Conservation (phyloP, 2,113 vertebrate genomes). For the Parus major region DNA sequence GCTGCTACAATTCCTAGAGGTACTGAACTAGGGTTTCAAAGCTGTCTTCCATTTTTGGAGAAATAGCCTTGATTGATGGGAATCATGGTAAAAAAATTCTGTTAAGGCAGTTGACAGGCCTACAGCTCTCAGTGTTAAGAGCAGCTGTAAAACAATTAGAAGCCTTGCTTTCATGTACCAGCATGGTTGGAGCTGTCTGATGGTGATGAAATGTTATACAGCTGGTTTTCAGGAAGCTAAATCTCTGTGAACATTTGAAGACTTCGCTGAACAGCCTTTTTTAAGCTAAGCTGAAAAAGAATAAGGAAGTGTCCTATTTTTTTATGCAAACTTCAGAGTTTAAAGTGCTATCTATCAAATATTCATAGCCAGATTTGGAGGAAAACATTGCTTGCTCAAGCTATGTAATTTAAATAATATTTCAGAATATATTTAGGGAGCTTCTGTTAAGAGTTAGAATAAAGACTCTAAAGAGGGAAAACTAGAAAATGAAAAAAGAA, state of each 20-base stretch:
- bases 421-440: conserved; percentile 41
- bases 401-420: conserved; percentile 15
- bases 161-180: neutral
- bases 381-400: neutral
- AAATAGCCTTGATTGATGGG: neutral
- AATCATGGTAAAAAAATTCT: neutral
- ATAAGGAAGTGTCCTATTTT: neutral
- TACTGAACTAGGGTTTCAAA: neutral
- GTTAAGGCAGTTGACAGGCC: neutral
- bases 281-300: conserved; percentile 9
- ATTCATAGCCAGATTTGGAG: conserved; percentile 47
- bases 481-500: neutral
- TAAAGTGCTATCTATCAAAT: conserved; percentile 39
- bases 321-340: conserved; percentile 6
- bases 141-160: conserved; percentile 1
- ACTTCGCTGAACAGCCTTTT: neutral
- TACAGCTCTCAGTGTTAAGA: neutral
- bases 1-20: neutral
- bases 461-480: neutral
- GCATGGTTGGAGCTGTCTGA: neutral
- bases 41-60: neutral
- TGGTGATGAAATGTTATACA: neutral
- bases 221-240: conserved; percentile 15
- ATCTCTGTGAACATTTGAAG: neutral
- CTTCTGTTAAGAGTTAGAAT: neutral